Percentiles rank a stretch among this genome's conserved stretches.
Evolutionary conservation across 2,888 invertebrate genomes (phyloP).

Genomic region (Lithodes maja): DNA sequence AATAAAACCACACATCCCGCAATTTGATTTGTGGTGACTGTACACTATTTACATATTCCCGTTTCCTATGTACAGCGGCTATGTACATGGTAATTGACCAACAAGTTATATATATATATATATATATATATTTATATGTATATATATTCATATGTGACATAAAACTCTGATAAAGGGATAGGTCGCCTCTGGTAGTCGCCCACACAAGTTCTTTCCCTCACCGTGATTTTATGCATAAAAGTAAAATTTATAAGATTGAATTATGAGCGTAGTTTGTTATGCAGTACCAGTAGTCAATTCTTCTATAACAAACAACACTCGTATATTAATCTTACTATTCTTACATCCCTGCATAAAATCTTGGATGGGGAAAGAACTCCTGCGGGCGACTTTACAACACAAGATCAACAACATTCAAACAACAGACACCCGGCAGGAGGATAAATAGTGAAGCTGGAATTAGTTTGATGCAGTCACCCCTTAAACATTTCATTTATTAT

Average conservation of each 20-base stretch:
- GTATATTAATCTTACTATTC: no score
- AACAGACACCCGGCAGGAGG: not conserved
- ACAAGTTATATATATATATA: conserved; percentile 21
- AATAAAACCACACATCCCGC: conserved; percentile 65
- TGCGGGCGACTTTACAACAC: not conserved
- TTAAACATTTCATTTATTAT: not conserved
- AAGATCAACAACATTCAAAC: conserved; percentile 7
- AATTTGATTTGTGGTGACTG: conserved; percentile 58
- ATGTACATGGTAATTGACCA: conserved; percentile 5
- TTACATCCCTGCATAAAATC: no score
- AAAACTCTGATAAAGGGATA: conserved; percentile 4
- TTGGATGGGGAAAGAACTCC: no score
- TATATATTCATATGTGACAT: conserved; percentile 6
- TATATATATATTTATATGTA: conserved; percentile 2
- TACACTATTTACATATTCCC: conserved; percentile 63
- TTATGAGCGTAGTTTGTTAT: no score
- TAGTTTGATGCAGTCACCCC: not conserved
- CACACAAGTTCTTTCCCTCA: no score
- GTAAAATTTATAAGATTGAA: no score
- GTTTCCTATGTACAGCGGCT: conserved; percentile 40
- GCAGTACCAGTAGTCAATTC: no score
- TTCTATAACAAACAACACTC: no score
- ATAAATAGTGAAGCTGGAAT: not conserved
- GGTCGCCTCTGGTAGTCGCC: not conserved
- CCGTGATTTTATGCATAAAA: no score